Conservation (phyloP, 2,888 invertebrate genomes). For the Anarsia innoxiella region DNA sequence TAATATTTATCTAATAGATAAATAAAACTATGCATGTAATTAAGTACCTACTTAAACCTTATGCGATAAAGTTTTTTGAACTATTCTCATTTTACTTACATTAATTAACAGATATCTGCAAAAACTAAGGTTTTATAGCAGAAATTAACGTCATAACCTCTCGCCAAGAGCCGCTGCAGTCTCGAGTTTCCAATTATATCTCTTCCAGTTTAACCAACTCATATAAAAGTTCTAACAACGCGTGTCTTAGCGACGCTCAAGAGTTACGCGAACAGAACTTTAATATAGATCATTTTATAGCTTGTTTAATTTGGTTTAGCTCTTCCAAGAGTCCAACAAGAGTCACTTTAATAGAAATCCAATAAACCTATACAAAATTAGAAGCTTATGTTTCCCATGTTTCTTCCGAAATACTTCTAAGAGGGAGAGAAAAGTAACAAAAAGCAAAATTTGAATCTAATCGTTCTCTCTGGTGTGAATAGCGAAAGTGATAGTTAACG, state of each 20-base stretch:
- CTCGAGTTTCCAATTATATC: slow-evolving; percentile 70
- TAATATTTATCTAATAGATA: too few species aligned
- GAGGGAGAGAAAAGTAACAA: too few species aligned
- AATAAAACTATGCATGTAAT: too few species aligned
- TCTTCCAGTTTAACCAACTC: slow-evolving; percentile 61
- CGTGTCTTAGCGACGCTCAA: slow-evolving; percentile 32
- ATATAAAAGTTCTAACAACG: slow-evolving; percentile 64
- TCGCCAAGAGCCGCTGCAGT: slow-evolving; percentile 37
- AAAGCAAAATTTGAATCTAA: too few species aligned
- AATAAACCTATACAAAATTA: slow-evolving; percentile 1
- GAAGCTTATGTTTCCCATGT: too few species aligned
- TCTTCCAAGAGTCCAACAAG: too few species aligned
- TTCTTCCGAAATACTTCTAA: too few species aligned
- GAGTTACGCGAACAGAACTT: slow-evolving; percentile 11
- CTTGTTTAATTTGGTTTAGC: too few species aligned
- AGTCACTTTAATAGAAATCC: not conserved
- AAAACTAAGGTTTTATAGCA: slow-evolving; percentile 40
- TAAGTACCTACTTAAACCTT: not conserved
- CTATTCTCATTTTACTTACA: slow-evolving; percentile 11
- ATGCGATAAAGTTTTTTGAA: too few species aligned
- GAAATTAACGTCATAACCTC: slow-evolving; percentile 49
- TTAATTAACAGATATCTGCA: slow-evolving; percentile 23
- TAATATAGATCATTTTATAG: slow-evolving; percentile 7
- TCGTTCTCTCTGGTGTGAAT: too few species aligned
- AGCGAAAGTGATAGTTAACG: slow-evolving; percentile 35